Evolutionary conservation across 2,888 invertebrate genomes (phyloP).

Genomic region (Ariolimax columbianus): DNA sequence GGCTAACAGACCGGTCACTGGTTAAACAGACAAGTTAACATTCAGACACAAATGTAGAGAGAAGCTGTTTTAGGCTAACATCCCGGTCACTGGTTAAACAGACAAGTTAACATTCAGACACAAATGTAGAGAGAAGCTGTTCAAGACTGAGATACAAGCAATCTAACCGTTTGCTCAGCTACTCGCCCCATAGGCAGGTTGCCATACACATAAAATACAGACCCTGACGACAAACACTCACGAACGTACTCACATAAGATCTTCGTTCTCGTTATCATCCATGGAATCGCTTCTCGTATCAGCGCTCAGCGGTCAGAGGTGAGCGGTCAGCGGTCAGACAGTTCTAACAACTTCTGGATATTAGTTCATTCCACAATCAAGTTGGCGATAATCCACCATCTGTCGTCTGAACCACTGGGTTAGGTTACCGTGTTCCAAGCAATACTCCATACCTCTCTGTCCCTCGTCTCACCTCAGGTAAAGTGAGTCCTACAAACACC

Average conservation of each 20-base stretch:
- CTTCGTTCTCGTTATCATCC: slow-evolving; percentile 28
- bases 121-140: too few species aligned
- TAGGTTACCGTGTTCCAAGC: neutral
- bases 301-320: neutral
- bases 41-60: too few species aligned
- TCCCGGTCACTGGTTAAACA: too few species aligned
- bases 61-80: too few species aligned
- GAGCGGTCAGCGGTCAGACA: neutral
- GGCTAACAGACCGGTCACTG: too few species aligned
- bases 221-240: neutral
- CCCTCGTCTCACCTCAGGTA: slow-evolving; percentile 6
- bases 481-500: slow-evolving; percentile 15
- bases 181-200: too few species aligned
- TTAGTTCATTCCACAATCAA: neutral
- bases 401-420: neutral
- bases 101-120: too few species aligned
- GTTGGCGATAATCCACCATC: neutral
- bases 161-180: too few species aligned
- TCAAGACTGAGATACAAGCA: too few species aligned
- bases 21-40: too few species aligned
- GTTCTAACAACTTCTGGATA: neutral
- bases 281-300: neutral
- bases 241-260: slow-evolving; percentile 19
- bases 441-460: neutral
- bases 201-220: neutral